Evolutionary conservation across 2,888 invertebrate genomes (phyloP).

Genomic region (Dyspetes luteomarginatus): DNA sequence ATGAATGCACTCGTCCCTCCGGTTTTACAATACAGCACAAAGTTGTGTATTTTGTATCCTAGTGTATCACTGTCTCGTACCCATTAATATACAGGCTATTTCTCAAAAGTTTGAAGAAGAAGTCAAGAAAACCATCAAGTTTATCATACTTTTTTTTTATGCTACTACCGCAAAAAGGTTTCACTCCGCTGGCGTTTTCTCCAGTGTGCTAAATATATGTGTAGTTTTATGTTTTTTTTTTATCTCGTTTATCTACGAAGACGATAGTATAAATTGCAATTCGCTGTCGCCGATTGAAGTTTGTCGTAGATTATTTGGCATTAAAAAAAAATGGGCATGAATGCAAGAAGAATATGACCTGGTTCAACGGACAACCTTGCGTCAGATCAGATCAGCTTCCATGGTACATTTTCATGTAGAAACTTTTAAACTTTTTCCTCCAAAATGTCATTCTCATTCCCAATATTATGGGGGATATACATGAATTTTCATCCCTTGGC

Average conservation of each 20-base stretch:
- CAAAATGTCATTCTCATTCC: too few relatives aligned
- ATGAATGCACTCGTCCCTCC: conserved; percentile 12
- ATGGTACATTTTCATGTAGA: background rate
- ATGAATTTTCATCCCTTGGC: background rate
- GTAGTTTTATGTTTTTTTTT: background rate
- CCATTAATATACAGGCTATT: background rate
- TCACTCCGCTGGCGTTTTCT: background rate
- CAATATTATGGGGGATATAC: too few relatives aligned
- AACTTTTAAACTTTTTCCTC: too few relatives aligned
- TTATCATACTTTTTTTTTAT: background rate
- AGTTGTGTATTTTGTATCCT: conserved; percentile 19
- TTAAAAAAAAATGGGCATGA: too few relatives aligned
- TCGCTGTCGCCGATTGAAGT: background rate
- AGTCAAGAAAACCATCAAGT: background rate
- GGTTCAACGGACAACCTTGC: too few relatives aligned
- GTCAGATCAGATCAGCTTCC: background rate
- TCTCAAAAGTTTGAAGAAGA: background rate
- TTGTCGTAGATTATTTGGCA: too few relatives aligned
- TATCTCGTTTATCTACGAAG: background rate
- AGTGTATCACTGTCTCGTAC: background rate
- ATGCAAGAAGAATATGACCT: too few relatives aligned
- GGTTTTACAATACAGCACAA: conserved; percentile 35
- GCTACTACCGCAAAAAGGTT: background rate
- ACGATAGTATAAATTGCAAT: background rate
- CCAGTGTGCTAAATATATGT: background rate